Conservation (phyloP, 2,888 invertebrate species). For the Ephialtes manifestator region DNA sequence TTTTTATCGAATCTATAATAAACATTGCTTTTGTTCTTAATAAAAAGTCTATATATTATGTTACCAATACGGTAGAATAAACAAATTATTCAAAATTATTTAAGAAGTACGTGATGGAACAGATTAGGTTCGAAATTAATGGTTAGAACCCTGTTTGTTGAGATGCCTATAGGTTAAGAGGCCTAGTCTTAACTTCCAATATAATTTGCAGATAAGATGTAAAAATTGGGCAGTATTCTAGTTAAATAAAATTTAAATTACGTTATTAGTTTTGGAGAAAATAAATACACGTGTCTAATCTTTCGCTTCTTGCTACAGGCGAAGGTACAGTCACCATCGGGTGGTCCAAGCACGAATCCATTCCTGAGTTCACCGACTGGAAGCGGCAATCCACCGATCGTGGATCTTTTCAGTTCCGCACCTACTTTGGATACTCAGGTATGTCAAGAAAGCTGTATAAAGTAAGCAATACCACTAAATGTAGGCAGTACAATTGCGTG, state of each 20-base stretch:
- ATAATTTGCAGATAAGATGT: too few species aligned
- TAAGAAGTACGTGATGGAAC: too few species aligned
- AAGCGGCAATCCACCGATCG: constrained; percentile 88
- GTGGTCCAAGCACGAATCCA: constrained; percentile 92
- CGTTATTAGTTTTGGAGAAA: background rate
- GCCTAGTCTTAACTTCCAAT: too few species aligned
- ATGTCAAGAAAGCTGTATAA: constrained; percentile 22
- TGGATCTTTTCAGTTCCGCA: constrained; percentile 92
- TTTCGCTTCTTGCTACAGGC: constrained; percentile 86
- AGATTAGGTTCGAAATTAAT: too few species aligned
- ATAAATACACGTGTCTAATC: constrained; percentile 3
- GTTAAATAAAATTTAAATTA: background rate
- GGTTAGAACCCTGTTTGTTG: too few species aligned
- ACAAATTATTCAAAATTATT: too few species aligned
- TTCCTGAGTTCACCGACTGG: constrained; percentile 92
- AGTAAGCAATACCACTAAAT: background rate
- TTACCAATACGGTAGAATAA: too few species aligned
- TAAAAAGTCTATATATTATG: too few species aligned
- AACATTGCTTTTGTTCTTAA: too few species aligned
- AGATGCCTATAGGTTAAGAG: too few species aligned
- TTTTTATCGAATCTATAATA: too few species aligned
- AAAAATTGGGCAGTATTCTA: background rate
- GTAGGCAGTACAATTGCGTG: too few species aligned
- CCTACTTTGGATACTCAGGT: constrained; percentile 84
- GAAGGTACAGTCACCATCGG: constrained; percentile 93